These are phyloP conservation scores for Idaea biselata DNA, from an alignment of 2,888 invertebrate species.

Conservation along the genomic window DNA sequence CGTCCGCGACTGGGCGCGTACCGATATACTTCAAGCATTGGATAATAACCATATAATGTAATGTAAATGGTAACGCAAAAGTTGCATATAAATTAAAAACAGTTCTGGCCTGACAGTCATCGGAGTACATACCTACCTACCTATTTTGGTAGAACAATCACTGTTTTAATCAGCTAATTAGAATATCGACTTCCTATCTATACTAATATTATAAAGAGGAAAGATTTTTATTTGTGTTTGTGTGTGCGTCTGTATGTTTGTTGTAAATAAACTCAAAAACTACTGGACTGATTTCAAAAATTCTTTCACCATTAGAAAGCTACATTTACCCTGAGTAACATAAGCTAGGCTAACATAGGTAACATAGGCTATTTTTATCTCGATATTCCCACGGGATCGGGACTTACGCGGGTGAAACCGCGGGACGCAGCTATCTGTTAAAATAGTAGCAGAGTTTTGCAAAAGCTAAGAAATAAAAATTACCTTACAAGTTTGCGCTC, in stretches of 20 bases:
- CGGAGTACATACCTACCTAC: constrained; percentile 19
- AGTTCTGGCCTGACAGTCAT: constrained; percentile 16
- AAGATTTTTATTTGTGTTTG: too few relatives aligned
- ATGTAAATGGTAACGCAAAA: constrained; percentile 24
- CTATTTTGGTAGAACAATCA: background rate
- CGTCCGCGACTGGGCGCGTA: background rate
- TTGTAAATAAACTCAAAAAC: too few relatives aligned
- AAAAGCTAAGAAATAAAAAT: constrained; percentile 47
- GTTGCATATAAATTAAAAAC: constrained; percentile 19
- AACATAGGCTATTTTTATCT: too few relatives aligned
- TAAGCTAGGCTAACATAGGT: too few relatives aligned
- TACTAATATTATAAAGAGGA: too few relatives aligned
- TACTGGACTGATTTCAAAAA: too few relatives aligned
- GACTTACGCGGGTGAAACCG: too few relatives aligned
- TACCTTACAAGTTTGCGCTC: constrained; percentile 44
- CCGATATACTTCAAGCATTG: background rate
- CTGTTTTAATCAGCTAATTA: background rate
- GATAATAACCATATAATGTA: constrained; percentile 20
- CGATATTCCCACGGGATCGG: too few relatives aligned
- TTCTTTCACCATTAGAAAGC: too few relatives aligned
- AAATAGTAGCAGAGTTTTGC: constrained; percentile 45
- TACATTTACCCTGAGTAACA: too few relatives aligned
- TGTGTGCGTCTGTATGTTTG: too few relatives aligned
- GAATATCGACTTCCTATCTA: background rate
- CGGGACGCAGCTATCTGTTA: too few relatives aligned